Evolutionary conservation across 2,113 vertebrate genomes (phyloP).

Genomic region (Pelusios castaneus): DNA sequence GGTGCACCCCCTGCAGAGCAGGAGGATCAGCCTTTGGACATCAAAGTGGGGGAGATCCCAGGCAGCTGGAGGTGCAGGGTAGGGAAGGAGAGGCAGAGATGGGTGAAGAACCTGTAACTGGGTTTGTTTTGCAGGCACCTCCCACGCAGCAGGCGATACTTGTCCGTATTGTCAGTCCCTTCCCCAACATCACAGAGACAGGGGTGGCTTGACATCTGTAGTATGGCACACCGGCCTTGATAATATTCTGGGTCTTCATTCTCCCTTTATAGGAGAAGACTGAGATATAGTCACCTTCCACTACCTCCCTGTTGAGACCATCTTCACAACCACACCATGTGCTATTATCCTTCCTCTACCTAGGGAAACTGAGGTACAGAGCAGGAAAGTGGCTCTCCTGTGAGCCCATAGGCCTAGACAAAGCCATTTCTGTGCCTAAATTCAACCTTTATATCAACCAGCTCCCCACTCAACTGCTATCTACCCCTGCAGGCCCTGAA

Average conservation of each 20-base stretch:
- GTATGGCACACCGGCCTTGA: background rate
- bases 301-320: background rate
- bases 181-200: background rate
- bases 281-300: background rate
- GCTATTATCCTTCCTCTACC: background rate
- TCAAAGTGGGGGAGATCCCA: background rate
- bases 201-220: accelerated
- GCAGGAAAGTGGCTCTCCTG: background rate
- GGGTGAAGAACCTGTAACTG: background rate
- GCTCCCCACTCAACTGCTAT: background rate
- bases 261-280: background rate
- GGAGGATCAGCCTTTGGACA: background rate
- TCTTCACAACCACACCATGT: background rate
- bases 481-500: accelerated
- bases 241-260: background rate
- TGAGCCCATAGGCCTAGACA: background rate
- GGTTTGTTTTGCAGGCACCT: background rate
- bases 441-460: background rate
- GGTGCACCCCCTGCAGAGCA: background rate
- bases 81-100: background rate
- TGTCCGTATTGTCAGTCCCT: background rate
- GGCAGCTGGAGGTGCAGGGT: background rate
- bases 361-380: background rate
- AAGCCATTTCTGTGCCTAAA: background rate
- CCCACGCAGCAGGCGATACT: background rate